Percentiles rank a stretch among this genome's conserved stretches.
Evolutionary conservation across 2,888 invertebrate genomes (phyloP).

Genomic region (Melanotus villosus): DNA sequence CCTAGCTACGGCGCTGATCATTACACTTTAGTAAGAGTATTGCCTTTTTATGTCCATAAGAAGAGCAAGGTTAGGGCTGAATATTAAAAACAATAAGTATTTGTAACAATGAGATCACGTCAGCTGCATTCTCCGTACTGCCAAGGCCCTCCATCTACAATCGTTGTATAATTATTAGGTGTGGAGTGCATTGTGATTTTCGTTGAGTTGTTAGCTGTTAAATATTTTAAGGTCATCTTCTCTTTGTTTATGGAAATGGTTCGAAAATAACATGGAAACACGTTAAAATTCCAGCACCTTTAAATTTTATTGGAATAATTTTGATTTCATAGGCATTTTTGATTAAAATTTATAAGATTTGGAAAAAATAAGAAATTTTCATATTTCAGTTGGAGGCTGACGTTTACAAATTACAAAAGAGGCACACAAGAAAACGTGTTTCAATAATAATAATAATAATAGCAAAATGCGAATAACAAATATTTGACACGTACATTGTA

Average conservation of each 20-base stretch:
- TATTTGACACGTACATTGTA: no score
- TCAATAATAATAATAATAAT: no score
- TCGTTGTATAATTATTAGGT: conserved; percentile 7
- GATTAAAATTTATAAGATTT: no score
- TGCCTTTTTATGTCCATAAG: conserved; percentile 11
- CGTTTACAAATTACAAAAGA: no score
- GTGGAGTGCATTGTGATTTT: conserved; percentile 16
- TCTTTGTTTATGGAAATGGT: conserved; percentile 16
- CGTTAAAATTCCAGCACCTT: no score
- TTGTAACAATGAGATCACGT: conserved; percentile 13
- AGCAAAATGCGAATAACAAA: no score
- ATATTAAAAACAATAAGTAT: conserved; percentile 16
- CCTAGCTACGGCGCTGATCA: neutral
- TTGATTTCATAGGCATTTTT: no score
- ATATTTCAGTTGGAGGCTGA: no score
- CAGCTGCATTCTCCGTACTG: conserved; percentile 12
- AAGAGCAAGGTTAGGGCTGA: conserved; percentile 24
- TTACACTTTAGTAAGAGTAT: neutral
- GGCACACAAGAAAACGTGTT: no score
- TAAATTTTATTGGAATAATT: no score
- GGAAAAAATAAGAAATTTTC: no score
- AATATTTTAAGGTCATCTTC: conserved; percentile 7
- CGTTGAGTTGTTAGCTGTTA: neutral
- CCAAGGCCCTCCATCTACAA: conserved; percentile 14
- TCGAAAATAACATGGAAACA: no score